Conservation (phyloP, 2,113 vertebrate species). For the Phainopepla nitens region DNA sequence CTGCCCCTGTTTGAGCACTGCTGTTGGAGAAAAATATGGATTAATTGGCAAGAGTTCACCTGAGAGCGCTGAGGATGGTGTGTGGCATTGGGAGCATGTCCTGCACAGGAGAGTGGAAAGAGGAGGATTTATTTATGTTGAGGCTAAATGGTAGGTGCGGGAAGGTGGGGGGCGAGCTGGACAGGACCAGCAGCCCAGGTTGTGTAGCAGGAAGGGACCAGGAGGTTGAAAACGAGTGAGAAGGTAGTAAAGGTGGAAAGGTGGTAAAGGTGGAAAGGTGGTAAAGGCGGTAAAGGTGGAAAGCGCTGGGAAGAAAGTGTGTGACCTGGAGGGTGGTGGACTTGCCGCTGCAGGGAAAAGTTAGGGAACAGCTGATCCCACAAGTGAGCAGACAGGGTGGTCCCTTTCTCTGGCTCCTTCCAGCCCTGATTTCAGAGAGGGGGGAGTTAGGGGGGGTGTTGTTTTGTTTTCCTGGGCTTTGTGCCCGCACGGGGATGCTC, state of each 20-base stretch:
- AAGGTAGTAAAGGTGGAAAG: no score
- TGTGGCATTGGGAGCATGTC: rapidly evolving
- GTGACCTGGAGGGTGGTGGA: neutral
- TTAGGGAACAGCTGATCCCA: neutral
- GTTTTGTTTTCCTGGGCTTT: neutral
- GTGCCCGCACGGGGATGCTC: neutral
- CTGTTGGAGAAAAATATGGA: neutral
- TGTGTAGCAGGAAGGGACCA: neutral
- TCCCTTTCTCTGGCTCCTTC: neutral
- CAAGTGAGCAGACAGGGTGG: neutral
- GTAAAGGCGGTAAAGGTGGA: neutral
- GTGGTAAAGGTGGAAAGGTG: no score
- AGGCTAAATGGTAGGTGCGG: neutral
- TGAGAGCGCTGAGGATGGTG: neutral
- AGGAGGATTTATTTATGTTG: neutral
- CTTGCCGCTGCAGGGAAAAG: rapidly evolving
- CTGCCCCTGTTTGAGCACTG: neutral
- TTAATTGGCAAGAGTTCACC: neutral
- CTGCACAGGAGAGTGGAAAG: neutral
- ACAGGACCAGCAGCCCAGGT: neutral
- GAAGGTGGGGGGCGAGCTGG: rapidly evolving
- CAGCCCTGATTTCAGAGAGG: neutral
- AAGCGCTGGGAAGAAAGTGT: rapidly evolving
- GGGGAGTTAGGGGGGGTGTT: neutral
- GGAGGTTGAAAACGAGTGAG: neutral